A percentile compares a stretch with the other conserved stretches of the same genome.
These are phyloP conservation scores for Tolmerus cingulatus DNA, from an alignment of 2,888 invertebrate species.

Conservation along the genomic window DNA sequence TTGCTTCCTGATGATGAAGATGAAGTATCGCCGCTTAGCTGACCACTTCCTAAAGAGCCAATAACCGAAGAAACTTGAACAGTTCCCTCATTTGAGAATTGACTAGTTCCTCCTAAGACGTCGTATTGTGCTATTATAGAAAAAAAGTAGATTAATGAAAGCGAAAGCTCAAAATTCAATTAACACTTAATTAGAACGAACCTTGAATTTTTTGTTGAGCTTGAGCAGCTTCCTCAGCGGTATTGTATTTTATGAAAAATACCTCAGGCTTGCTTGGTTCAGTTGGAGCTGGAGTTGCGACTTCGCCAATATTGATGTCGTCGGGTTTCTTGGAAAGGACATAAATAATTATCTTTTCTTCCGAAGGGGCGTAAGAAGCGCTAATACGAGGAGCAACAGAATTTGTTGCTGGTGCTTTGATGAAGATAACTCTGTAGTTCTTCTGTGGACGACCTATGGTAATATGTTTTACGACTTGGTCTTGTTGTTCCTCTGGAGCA, in stretches of 20 bases:
- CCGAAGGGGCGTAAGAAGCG: slow-evolving; percentile 45
- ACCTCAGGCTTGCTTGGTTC: slow-evolving; percentile 51
- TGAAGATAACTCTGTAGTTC: slow-evolving; percentile 62
- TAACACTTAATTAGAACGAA: not conserved
- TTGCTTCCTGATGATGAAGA: not conserved
- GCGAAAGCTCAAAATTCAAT: not conserved
- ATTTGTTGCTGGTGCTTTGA: slow-evolving; percentile 56
- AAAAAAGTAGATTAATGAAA: not conserved
- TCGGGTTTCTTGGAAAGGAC: slow-evolving; percentile 50
- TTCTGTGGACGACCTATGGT: slow-evolving; percentile 58
- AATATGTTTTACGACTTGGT: slow-evolving; percentile 54
- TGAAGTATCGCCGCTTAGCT: not conserved
- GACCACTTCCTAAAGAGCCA: slow-evolving; percentile 54
- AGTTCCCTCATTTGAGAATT: slow-evolving; percentile 57
- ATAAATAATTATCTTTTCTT: slow-evolving; percentile 52
- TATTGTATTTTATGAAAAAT: slow-evolving; percentile 51
- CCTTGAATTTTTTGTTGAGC: slow-evolving; percentile 50
- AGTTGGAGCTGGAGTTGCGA: slow-evolving; percentile 47
- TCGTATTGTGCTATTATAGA: slow-evolving; percentile 57
- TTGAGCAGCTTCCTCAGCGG: slow-evolving; percentile 48
- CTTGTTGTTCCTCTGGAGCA: slow-evolving; percentile 58
- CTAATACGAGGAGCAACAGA: slow-evolving; percentile 18
- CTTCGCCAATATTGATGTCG: slow-evolving; percentile 40
- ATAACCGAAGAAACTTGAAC: slow-evolving; percentile 58
- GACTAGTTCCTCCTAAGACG: slow-evolving; percentile 58